A percentile compares a stretch with the other conserved stretches of the same genome.
phyloP scores from a whole-genome alignment of 2,797 vertebrate genomes.

The Phrynocephalus guinanensis region DNA sequence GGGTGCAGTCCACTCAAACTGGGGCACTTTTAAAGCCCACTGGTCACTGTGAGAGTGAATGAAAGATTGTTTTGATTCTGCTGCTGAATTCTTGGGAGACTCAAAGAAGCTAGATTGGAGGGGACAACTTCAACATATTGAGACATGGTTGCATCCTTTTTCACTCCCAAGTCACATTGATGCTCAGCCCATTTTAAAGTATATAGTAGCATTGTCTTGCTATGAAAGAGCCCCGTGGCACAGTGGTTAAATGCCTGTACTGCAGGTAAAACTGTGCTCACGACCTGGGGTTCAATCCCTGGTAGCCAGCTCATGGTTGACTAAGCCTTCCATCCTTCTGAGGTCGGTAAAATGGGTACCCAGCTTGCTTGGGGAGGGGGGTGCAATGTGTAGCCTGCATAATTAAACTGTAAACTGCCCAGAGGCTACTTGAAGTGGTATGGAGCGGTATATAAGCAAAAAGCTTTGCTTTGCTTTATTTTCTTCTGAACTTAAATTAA shows the following conservation, averaged over 20 bases:
- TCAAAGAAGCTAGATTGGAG: background rate
- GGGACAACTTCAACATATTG: slow-evolving; percentile 33
- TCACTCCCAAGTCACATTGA: slow-evolving; percentile 40
- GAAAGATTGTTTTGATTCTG: background rate
- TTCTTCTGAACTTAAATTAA: slow-evolving; percentile 13
- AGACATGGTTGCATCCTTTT: slow-evolving; percentile 43
- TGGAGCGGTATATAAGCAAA: no score
- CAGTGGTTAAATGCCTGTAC: no score
- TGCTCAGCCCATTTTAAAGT: slow-evolving; percentile 52
- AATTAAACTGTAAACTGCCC: no score
- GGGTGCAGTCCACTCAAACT: background rate
- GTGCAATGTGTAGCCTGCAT: no score
- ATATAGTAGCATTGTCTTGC: slow-evolving; percentile 16
- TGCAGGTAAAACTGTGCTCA: no score
- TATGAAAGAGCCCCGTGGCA: background rate
- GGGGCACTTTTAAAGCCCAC: background rate
- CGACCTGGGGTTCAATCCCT: no score
- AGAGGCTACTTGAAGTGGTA: no score
- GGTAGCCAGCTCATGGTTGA: no score
- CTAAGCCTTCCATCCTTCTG: no score
- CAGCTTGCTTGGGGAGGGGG: no score
- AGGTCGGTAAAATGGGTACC: no score
- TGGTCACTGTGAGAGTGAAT: background rate
- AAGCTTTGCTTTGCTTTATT: background rate
- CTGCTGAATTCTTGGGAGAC: background rate